These are phyloP conservation scores for Drosophila aldrichi DNA, from an alignment of 2,888 invertebrate species.

Conservation along the genomic window DNA sequence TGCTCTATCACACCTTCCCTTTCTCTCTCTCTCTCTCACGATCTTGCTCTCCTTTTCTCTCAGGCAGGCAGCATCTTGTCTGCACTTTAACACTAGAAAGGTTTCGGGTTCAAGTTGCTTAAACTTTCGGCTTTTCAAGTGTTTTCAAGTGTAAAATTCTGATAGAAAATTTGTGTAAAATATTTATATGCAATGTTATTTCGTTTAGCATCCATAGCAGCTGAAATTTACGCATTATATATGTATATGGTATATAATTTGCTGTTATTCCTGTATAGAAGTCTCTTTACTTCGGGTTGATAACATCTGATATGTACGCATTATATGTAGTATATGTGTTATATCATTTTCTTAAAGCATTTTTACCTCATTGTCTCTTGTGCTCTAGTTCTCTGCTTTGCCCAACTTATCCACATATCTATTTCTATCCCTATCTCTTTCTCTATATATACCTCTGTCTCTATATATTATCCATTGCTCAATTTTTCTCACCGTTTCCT, in stretches of 20 bases:
- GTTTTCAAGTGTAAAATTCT: background rate
- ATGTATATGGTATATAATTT: background rate
- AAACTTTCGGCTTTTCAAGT: background rate
- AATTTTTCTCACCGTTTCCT: background rate
- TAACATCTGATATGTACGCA: background rate
- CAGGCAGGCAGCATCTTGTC: constrained; percentile 34
- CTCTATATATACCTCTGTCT: background rate
- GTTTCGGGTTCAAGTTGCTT: constrained; percentile 5
- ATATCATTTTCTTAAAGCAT: too few species aligned
- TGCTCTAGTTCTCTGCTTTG: background rate
- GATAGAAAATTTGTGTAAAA: background rate
- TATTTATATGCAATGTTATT: background rate
- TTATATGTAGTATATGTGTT: background rate
- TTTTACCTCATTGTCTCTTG: background rate
- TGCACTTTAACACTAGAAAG: constrained; percentile 59
- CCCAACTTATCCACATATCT: background rate
- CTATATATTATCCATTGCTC: background rate
- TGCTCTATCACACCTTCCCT: constrained; percentile 11
- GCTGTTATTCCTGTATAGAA: background rate
- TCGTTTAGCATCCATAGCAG: background rate
- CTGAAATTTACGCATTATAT: background rate
- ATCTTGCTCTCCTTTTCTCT: background rate
- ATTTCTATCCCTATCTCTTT: background rate
- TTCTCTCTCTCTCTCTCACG: background rate
- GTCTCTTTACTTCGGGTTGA: too few species aligned